These are phyloP conservation scores for Panthera tigris DNA, from an alignment of 2,113 vertebrate species.

Conservation along the genomic window DNA sequence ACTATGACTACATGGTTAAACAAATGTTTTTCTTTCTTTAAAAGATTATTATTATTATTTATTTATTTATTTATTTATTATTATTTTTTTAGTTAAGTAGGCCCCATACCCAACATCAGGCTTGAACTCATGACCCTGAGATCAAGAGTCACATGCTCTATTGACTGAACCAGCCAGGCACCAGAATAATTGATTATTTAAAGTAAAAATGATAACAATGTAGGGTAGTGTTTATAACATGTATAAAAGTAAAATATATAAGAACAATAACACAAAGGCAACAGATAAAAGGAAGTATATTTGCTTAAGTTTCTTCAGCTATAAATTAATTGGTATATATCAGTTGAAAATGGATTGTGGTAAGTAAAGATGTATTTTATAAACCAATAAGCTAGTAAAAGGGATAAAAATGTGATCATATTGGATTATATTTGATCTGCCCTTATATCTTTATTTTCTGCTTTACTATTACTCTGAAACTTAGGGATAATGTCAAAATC, in stretches of 20 bases:
- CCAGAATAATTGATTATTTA: not conserved
- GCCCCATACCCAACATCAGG: not conserved
- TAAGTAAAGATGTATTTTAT: not conserved
- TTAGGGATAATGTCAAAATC: not conserved
- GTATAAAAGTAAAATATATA: not conserved
- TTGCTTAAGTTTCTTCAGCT: not conserved
- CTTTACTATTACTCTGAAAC: constrained; percentile 42
- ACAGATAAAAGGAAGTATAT: not conserved
- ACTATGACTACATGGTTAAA: not conserved
- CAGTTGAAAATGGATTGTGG: not conserved
- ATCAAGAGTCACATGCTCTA: not conserved
- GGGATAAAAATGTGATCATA: not conserved
- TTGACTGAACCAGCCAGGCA: not conserved
- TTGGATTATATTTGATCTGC: not conserved
- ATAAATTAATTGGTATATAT: not conserved
- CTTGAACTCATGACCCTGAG: not conserved
- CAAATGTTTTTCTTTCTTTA: not conserved
- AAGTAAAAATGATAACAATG: not conserved
- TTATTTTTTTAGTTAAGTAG: not conserved
- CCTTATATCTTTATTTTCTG: not conserved
- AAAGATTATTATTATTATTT: not conserved
- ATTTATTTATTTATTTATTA: not conserved
- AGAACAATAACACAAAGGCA: not conserved
- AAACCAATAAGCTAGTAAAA: not conserved
- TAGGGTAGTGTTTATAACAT: not conserved